Conservation (phyloP, 2,888 invertebrate genomes). For the Tryphoninae sp. region DNA sequence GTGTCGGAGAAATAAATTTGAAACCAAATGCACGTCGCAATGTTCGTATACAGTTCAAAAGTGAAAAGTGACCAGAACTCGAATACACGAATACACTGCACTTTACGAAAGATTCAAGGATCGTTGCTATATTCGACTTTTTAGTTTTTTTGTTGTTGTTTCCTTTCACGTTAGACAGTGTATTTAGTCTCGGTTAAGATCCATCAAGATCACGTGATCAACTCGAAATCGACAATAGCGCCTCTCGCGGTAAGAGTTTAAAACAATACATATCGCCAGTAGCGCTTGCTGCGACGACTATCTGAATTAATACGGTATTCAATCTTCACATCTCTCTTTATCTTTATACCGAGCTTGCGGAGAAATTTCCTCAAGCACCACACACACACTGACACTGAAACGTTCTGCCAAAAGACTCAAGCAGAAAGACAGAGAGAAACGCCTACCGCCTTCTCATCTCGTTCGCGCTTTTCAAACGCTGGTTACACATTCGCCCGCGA, state of each 20-base stretch:
- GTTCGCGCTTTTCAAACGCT: constrained; percentile 51
- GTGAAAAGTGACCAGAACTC: not conserved
- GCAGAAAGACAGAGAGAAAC: constrained; percentile 57
- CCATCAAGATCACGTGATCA: no score
- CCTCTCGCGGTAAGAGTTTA: no score
- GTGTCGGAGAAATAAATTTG: constrained; percentile 31
- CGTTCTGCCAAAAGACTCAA: constrained; percentile 70
- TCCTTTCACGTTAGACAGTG: not conserved
- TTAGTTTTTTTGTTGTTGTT: not conserved
- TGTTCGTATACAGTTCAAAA: not conserved
- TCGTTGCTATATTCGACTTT: not conserved
- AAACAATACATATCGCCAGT: not conserved
- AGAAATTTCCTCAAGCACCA: not conserved
- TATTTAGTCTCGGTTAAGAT: not conserved
- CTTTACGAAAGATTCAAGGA: not conserved
- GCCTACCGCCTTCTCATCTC: constrained; percentile 73
- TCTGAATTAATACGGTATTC: not conserved
- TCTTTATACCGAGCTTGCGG: not conserved
- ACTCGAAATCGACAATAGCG: no score
- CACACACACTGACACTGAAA: not conserved
- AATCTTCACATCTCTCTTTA: not conserved
- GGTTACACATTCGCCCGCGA: constrained; percentile 37
- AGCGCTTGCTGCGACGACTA: not conserved
- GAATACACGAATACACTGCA: not conserved
- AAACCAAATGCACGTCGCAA: constrained; percentile 7